Percentiles rank a stretch among this genome's conserved stretches.
These are phyloP conservation scores for Lasioglossum baleicum DNA, from an alignment of 1,140 invertebrate species.

Conservation along the genomic window DNA sequence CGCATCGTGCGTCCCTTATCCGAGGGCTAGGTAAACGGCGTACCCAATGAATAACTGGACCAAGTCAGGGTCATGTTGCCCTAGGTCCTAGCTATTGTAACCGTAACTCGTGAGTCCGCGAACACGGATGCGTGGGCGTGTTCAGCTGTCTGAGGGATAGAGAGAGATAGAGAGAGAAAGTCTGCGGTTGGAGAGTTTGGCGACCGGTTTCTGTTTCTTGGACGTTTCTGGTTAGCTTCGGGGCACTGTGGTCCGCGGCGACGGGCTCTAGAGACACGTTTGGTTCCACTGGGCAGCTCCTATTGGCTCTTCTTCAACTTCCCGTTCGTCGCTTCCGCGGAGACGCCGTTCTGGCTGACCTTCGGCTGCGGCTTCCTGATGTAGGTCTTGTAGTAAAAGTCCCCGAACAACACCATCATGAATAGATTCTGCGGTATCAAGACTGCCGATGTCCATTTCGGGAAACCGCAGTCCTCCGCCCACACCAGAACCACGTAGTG, in stretches of 20 bases:
- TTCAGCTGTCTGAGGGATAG: too few species aligned
- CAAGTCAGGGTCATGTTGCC: too few species aligned
- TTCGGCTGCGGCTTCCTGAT: slow-evolving; percentile 74
- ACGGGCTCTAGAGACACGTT: not conserved
- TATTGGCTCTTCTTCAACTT: slow-evolving; percentile 69
- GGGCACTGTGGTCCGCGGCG: too few species aligned
- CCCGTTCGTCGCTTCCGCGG: slow-evolving; percentile 49
- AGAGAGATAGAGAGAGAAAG: too few species aligned
- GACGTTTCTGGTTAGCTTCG: not conserved
- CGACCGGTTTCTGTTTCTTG: too few species aligned
- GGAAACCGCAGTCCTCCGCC: slow-evolving; percentile 87
- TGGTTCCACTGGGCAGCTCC: not conserved
- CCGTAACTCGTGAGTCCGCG: too few species aligned
- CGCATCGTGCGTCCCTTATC: too few species aligned
- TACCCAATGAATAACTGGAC: too few species aligned
- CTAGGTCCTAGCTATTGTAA: too few species aligned
- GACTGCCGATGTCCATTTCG: slow-evolving; percentile 81
- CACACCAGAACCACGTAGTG: slow-evolving; percentile 84
- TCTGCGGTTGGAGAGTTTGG: too few species aligned
- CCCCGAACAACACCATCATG: slow-evolving; percentile 90
- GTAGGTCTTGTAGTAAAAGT: slow-evolving; percentile 93
- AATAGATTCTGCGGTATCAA: slow-evolving; percentile 86
- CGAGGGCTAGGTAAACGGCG: too few species aligned
- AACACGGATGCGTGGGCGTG: too few species aligned
- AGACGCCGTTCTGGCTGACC: slow-evolving; percentile 4